These are phyloP conservation scores for Rapana venosa DNA, from an alignment of 2,888 invertebrate species.

Conservation along the genomic window DNA sequence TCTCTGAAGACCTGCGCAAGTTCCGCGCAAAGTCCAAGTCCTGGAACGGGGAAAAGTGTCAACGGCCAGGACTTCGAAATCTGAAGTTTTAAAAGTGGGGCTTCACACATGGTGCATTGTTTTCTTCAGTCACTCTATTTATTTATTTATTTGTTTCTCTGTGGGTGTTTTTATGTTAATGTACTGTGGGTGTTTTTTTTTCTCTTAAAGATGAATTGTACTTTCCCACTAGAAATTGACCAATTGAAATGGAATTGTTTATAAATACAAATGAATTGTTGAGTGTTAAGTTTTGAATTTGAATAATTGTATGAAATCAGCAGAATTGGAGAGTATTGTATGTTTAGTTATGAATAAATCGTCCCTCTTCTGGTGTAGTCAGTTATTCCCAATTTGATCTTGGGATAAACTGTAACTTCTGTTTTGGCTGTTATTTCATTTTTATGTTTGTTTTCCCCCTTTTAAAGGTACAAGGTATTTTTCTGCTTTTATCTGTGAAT, in stretches of 20 bases:
- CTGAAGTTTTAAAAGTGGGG: constrained; percentile 62
- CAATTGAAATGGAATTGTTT: not conserved
- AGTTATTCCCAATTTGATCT: not conserved
- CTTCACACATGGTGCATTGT: not conserved
- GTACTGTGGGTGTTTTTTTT: not conserved
- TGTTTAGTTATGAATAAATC: not conserved
- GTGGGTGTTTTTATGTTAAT: not conserved
- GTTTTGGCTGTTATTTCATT: not conserved
- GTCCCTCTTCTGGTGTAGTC: not conserved
- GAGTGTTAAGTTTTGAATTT: constrained; percentile 5
- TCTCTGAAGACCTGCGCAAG: constrained; percentile 85
- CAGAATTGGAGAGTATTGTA: not conserved
- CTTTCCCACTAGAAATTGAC: not conserved
- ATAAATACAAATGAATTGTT: constrained; percentile 13
- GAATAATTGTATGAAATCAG: constrained; percentile 1
- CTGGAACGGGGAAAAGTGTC: constrained; percentile 70
- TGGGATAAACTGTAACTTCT: not conserved
- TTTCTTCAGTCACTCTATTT: not conserved
- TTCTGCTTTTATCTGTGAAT: not conserved
- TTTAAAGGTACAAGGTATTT: not conserved
- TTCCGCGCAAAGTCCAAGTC: constrained; percentile 89
- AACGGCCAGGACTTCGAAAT: constrained; percentile 64
- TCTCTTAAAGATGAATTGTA: not conserved
- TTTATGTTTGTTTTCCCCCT: not conserved
- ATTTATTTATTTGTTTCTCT: not conserved